Evolutionary conservation across 2,113 vertebrate species (phyloP).

Genomic region (Oreochromis spilurus): DNA sequence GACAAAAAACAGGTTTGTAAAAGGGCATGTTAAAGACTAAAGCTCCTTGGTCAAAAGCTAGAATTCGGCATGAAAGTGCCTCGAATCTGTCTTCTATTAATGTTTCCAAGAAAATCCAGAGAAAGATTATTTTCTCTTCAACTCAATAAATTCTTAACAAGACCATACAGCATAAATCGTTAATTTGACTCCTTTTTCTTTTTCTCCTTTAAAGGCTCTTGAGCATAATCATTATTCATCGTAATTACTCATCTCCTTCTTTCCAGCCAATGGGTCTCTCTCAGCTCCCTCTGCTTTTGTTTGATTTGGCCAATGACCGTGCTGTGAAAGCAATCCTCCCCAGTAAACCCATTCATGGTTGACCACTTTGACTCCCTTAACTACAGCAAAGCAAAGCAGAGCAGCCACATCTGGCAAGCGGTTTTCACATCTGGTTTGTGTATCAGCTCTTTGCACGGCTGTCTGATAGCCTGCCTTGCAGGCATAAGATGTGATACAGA

Average conservation of each 20-base stretch:
- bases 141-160: neutral
- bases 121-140: neutral
- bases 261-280: slow-evolving; percentile 26
- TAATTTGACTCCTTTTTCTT: neutral
- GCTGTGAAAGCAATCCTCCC: slow-evolving; percentile 46
- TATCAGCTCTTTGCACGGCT: slow-evolving; percentile 46
- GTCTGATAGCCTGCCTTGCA: slow-evolving; percentile 15
- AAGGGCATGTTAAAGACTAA: neutral
- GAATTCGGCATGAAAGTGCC: neutral
- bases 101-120: neutral
- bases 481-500: slow-evolving; percentile 20
- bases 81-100: neutral
- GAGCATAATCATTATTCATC: slow-evolving; percentile 14
- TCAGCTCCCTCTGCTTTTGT: slow-evolving; percentile 33
- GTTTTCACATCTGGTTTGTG: slow-evolving; percentile 61
- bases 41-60: neutral
- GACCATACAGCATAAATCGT: neutral
- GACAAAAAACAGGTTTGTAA: neutral
- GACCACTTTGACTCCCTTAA: slow-evolving; percentile 53
- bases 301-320: slow-evolving; percentile 52
- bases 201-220: neutral
- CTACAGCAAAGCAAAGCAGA: slow-evolving; percentile 39
- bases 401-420: slow-evolving; percentile 60
- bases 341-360: slow-evolving; percentile 47
- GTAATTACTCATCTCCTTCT: slow-evolving; percentile 21